phyloP scores from a whole-genome alignment of 2,797 vertebrate genomes.

The Danio aesculapii region DNA sequence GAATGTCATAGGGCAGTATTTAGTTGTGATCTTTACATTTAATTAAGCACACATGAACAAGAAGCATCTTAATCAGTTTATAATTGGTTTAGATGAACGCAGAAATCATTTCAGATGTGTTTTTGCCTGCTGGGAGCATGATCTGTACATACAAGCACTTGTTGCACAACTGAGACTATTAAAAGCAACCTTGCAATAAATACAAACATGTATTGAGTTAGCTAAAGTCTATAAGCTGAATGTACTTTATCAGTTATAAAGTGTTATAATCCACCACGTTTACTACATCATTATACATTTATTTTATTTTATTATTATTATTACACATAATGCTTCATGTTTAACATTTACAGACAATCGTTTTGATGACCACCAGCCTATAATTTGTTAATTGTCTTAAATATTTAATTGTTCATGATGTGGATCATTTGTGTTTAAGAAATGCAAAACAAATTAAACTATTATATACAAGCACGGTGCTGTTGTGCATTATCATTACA shows the following conservation, averaged over 20 bases:
- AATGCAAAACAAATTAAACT: background rate
- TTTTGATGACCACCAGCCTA: background rate
- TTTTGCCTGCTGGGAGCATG: background rate
- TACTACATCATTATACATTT: background rate
- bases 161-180: background rate
- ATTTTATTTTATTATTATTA: background rate
- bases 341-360: background rate
- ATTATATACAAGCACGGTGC: background rate
- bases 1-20: background rate
- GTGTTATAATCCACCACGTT: background rate
- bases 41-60: background rate
- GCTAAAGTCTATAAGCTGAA: background rate
- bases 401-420: background rate
- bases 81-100: background rate
- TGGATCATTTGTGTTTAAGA: background rate
- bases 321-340: background rate
- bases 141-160: background rate
- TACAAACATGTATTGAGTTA: background rate
- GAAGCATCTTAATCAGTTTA: background rate
- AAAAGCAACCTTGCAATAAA: background rate
- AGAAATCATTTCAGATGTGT: background rate
- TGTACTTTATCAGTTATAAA: background rate
- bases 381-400: background rate
- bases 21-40: background rate
- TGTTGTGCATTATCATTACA: too few species aligned